These are phyloP conservation scores for Steromphala cineraria DNA, from an alignment of 2,888 invertebrate species.

Conservation along the genomic window DNA sequence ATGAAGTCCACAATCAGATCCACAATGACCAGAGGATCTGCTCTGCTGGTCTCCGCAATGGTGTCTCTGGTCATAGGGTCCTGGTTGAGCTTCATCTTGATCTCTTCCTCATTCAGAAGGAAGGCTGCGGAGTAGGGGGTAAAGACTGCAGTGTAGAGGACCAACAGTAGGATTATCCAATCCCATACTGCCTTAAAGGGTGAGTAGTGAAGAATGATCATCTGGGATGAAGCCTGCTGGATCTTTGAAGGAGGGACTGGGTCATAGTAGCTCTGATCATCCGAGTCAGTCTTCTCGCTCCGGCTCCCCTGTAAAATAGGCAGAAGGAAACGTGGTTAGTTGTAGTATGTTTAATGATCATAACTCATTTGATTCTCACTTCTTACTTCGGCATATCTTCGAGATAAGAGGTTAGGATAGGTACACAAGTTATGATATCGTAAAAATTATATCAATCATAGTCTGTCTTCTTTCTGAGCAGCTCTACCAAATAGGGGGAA, in stretches of 20 bases:
- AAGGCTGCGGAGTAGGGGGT: slow-evolving; percentile 74
- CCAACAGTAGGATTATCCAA: slow-evolving; percentile 74
- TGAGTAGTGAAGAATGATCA: slow-evolving; percentile 75
- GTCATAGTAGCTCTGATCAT: slow-evolving; percentile 23
- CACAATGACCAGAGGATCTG: slow-evolving; percentile 74
- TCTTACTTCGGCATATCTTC: too few species aligned
- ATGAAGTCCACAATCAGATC: slow-evolving; percentile 76
- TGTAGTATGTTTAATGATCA: too few species aligned
- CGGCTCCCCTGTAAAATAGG: slow-evolving; percentile 45
- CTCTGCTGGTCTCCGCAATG: slow-evolving; percentile 52
- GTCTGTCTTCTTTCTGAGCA: too few species aligned
- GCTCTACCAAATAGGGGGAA: too few species aligned
- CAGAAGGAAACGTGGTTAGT: too few species aligned
- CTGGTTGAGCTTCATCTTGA: slow-evolving; percentile 65
- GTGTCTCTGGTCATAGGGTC: slow-evolving; percentile 61
- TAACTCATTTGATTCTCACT: too few species aligned
- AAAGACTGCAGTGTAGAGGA: slow-evolving; percentile 75
- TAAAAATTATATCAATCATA: too few species aligned
- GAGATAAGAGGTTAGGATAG: too few species aligned
- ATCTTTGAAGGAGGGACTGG: slow-evolving; percentile 30
- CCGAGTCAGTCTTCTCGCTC: slow-evolving; percentile 41
- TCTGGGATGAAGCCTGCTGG: slow-evolving; percentile 61
- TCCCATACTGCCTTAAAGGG: slow-evolving; percentile 76
- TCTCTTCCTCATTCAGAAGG: slow-evolving; percentile 72
- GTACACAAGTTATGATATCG: too few species aligned